Percentiles rank a stretch among this genome's conserved stretches.
phyloP scores from a whole-genome alignment of 2,888 invertebrate species.

The Ophion costatus region DNA sequence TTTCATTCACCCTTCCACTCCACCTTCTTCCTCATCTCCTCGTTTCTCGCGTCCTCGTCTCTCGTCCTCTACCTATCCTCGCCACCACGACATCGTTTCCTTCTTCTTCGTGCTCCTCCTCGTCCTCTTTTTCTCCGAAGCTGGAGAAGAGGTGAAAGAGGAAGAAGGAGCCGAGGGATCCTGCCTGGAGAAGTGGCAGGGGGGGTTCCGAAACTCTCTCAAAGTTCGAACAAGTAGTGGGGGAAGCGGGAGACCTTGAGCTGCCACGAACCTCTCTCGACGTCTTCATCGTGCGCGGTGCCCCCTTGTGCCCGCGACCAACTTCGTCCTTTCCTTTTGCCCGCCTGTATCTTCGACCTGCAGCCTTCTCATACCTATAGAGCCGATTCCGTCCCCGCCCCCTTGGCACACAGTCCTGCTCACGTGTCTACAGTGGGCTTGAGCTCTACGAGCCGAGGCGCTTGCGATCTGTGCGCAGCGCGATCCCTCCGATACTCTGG shows the following conservation, averaged over 20 bases:
- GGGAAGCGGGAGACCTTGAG: constrained; percentile 83
- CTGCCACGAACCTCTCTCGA: constrained; percentile 82
- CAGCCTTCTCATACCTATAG: constrained; percentile 19
- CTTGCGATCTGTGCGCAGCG: constrained; percentile 11
- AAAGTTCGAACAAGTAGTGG: constrained; percentile 66
- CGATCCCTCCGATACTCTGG: constrained; percentile 24
- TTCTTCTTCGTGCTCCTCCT: constrained; percentile 64
- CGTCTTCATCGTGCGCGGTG: constrained; percentile 80
- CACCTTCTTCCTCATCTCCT: constrained; percentile 39
- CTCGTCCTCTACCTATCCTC: constrained; percentile 61
- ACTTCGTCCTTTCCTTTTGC: constrained; percentile 41
- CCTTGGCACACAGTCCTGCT: not conserved
- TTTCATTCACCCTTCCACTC: constrained; percentile 43
- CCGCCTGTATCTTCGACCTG: constrained; percentile 7
- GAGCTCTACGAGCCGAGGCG: constrained; percentile 37
- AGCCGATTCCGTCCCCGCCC: not conserved
- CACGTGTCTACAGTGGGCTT: constrained; percentile 15
- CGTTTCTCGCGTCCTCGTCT: constrained; percentile 30
- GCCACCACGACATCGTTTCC: constrained; percentile 60
- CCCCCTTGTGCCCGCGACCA: constrained; percentile 29
- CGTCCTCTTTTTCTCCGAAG: constrained; percentile 60
- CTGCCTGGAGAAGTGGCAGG: constrained; percentile 19
- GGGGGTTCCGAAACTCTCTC: constrained; percentile 68
- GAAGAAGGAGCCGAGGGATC: not conserved
- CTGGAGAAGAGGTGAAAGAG: not conserved